Evolutionary conservation across 2,888 invertebrate species (phyloP).

Genomic region (Hypomecis punctinalis): DNA sequence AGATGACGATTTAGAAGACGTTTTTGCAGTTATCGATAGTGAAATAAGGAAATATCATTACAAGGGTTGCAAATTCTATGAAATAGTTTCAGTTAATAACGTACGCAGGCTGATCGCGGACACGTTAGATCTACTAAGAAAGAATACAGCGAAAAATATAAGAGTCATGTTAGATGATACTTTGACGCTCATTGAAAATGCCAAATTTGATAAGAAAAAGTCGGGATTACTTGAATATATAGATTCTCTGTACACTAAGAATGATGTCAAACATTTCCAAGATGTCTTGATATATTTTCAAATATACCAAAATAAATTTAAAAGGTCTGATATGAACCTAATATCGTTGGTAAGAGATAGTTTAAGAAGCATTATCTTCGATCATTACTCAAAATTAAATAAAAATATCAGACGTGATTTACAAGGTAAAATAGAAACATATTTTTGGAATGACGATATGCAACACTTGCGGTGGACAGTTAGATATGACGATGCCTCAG

Average conservation of each 20-base stretch:
- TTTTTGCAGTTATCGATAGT: conserved; percentile 46
- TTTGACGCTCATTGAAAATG: conserved; percentile 32
- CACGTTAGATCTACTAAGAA: conserved; percentile 46
- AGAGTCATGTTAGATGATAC: conserved; percentile 44
- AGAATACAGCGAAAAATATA: conserved; percentile 39
- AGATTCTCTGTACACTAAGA: conserved; percentile 54
- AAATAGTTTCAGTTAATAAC: conserved; percentile 46
- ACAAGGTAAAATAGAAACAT: conserved; percentile 42
- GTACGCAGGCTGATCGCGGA: conserved; percentile 46
- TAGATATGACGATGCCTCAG: conserved; percentile 8
- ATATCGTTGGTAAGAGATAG: conserved; percentile 47
- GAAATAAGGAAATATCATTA: conserved; percentile 58
- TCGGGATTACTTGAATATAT: conserved; percentile 49
- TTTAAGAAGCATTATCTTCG: conserved; percentile 53
- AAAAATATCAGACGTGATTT: conserved; percentile 46
- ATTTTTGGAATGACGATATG: conserved; percentile 41
- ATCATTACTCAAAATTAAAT: conserved; percentile 56
- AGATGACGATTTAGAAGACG: conserved; percentile 55
- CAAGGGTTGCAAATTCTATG: conserved; percentile 53
- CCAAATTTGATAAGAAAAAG: conserved; percentile 34
- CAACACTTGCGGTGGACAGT: conserved; percentile 24
- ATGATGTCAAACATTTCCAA: conserved; percentile 44
- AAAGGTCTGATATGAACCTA: conserved; percentile 45
- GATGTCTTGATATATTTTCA: conserved; percentile 50
- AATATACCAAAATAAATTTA: conserved; percentile 45